These are phyloP conservation scores for Erpetoichthys calabaricus DNA, from an alignment of 2,797 vertebrate species.

Conservation along the genomic window DNA sequence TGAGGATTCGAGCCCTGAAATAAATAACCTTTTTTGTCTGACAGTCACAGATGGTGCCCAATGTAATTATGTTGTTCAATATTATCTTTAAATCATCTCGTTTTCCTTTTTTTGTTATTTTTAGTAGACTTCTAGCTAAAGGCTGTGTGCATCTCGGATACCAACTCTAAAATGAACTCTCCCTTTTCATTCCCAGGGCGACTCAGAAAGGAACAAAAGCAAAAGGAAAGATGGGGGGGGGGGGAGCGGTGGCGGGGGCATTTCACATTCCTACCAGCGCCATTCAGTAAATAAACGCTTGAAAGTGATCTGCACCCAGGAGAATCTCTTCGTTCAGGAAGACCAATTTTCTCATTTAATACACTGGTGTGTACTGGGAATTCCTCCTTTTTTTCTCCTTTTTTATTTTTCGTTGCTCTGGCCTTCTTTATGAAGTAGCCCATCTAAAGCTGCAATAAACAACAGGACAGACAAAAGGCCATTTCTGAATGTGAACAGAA, in stretches of 20 bases:
- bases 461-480: neutral
- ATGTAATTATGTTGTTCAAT: conserved; percentile 6
- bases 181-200: neutral
- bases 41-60: conserved; percentile 14
- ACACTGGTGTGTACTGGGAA: conserved; percentile 8
- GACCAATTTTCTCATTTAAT: conserved; percentile 17
- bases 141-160: neutral
- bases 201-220: conserved; percentile 2
- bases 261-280: conserved; percentile 12
- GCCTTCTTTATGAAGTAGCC: neutral
- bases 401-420: conserved; percentile 6
- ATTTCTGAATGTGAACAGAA: neutral
- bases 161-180: neutral
- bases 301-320: conserved; percentile 10
- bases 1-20: conserved; percentile 8
- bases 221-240: neutral
- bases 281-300: conserved; percentile 13
- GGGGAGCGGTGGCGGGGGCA: neutral
- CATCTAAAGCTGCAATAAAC: neutral
- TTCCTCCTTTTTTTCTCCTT: conserved; percentile 11
- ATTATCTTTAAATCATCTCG: neutral
- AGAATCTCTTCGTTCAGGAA: conserved; percentile 16
- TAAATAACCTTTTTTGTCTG: conserved; percentile 23
- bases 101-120: neutral
- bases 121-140: neutral